Conservation (phyloP, 2,888 invertebrate species). For the Caenorhabditis macrosperma region DNA sequence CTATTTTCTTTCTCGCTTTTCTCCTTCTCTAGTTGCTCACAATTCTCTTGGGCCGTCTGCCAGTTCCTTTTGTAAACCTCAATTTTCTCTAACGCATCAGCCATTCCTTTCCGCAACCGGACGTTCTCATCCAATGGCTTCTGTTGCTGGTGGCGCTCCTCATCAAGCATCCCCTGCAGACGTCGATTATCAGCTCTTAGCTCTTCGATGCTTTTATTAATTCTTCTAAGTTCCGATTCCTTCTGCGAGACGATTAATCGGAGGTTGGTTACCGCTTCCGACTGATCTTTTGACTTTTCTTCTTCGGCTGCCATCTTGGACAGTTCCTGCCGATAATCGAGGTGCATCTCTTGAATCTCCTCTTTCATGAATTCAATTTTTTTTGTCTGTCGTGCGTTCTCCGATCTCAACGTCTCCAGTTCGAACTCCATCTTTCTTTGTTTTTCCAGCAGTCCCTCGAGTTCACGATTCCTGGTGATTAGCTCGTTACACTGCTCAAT, state of each 20-base stretch:
- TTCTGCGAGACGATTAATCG: slow-evolving; percentile 26
- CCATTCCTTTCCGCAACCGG: slow-evolving; percentile 58
- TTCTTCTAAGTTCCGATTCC: slow-evolving; percentile 35
- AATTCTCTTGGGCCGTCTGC: slow-evolving; percentile 53
- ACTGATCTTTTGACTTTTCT: slow-evolving; percentile 9
- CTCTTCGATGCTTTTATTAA: slow-evolving; percentile 42
- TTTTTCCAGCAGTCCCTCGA: slow-evolving; percentile 31
- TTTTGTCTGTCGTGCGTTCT: slow-evolving; percentile 29
- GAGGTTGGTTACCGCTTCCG: slow-evolving; percentile 3
- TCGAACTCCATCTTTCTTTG: slow-evolving; percentile 49
- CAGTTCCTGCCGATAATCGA: slow-evolving; percentile 55
- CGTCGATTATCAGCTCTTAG: slow-evolving; percentile 54
- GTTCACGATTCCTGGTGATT: slow-evolving; percentile 27
- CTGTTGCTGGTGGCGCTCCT: slow-evolving; percentile 14
- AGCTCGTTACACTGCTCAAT: slow-evolving; percentile 52
- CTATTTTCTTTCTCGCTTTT: slow-evolving; percentile 13
- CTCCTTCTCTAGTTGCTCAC: slow-evolving; percentile 47
- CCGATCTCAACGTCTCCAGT: slow-evolving; percentile 42
- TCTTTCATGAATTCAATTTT: slow-evolving; percentile 61
- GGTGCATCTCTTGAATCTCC: slow-evolving; percentile 68
- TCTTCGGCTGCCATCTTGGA: not conserved
- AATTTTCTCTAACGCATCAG: slow-evolving; percentile 65
- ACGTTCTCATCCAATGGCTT: slow-evolving; percentile 57
- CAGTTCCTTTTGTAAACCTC: slow-evolving; percentile 61
- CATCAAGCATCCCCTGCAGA: slow-evolving; percentile 47